phyloP scores from a whole-genome alignment of 1,140 invertebrate genomes.

The Drosophila pseudoananassae region DNA sequence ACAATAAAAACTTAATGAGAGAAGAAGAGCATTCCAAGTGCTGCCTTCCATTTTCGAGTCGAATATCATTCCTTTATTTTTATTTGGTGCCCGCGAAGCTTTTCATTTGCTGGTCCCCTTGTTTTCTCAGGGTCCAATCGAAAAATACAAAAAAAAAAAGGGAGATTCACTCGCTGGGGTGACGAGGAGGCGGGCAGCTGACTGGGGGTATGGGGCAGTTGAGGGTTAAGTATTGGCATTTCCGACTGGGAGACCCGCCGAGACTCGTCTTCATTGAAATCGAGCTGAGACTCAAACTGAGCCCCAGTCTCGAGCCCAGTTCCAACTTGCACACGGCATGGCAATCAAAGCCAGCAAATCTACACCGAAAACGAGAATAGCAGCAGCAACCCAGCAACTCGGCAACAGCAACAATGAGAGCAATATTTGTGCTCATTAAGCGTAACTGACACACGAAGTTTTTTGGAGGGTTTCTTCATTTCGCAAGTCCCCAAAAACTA shows the following conservation, averaged over 20 bases:
- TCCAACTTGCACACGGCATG: constrained; percentile 58
- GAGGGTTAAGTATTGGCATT: constrained; percentile 70
- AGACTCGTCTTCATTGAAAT: constrained; percentile 69
- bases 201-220: constrained; percentile 16
- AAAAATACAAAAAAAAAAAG: constrained; percentile 16
- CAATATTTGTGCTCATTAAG: constrained; percentile 82
- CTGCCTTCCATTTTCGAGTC: neutral
- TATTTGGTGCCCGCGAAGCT: constrained; percentile 44
- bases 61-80: constrained; percentile 24
- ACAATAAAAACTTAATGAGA: neutral
- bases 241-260: constrained; percentile 53
- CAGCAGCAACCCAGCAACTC: constrained; percentile 49
- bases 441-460: constrained; percentile 81
- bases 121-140: constrained; percentile 40
- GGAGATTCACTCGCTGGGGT: constrained; percentile 20
- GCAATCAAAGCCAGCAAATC: constrained; percentile 76
- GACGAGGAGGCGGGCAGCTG: neutral
- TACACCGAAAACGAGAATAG: constrained; percentile 59
- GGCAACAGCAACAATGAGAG: constrained; percentile 65
- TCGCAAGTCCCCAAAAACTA: constrained; percentile 75
- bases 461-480: constrained; percentile 78
- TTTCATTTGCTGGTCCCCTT: constrained; percentile 54
- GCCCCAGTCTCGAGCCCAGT: constrained; percentile 29
- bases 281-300: constrained; percentile 35
- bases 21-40: constrained; percentile 15